phyloP scores from a whole-genome alignment of 2,113 vertebrate species.

The Pelecanus crispus region DNA sequence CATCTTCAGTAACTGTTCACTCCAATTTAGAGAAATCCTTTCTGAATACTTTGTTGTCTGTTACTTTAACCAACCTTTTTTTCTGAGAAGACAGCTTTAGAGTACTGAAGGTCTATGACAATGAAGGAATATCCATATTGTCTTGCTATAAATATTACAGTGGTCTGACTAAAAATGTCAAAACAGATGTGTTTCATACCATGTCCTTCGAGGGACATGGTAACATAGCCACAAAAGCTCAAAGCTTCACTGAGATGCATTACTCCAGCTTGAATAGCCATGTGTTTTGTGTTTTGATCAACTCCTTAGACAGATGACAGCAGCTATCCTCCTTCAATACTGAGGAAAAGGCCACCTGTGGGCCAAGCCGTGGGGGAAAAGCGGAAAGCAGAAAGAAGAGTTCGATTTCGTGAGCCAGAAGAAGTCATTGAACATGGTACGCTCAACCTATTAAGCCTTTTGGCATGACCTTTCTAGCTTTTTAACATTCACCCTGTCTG shows the following conservation, averaged over 20 bases:
- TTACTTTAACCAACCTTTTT: not conserved
- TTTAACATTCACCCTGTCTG: not conserved
- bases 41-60: not conserved
- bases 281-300: not conserved
- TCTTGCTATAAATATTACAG: not conserved
- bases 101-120: not conserved
- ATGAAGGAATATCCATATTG: not conserved
- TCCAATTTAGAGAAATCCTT: not conserved
- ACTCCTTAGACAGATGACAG: slow-evolving; percentile 38
- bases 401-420: slow-evolving; percentile 86
- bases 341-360: slow-evolving; percentile 73
- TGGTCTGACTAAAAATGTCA: not conserved
- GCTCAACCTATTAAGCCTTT: not conserved
- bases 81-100: not conserved
- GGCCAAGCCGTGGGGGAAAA: slow-evolving; percentile 48
- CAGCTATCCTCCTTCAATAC: slow-evolving; percentile 83
- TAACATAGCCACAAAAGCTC: not conserved
- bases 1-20: not conserved
- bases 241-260: not conserved
- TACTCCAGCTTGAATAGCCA: not conserved
- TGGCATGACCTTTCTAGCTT: not conserved
- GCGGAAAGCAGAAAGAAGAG: slow-evolving; percentile 75
- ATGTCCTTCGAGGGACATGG: fast-evolving
- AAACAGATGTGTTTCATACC: not conserved
- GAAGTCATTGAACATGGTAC: slow-evolving; percentile 84